Conservation (phyloP, 2,888 invertebrate genomes). For the Octodonta nipae region DNA sequence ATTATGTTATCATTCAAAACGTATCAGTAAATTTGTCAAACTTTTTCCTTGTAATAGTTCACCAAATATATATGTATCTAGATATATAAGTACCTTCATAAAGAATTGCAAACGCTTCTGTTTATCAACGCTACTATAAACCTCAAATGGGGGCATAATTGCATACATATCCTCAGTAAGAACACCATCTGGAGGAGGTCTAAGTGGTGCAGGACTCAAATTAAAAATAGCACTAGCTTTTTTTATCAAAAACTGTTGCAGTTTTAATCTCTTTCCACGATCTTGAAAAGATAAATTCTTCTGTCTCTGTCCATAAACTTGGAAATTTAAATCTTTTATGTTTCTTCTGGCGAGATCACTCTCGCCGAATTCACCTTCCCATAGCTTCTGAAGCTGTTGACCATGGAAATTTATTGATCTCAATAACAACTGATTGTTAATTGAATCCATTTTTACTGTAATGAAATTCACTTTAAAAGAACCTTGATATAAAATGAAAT, state of each 20-base stretch:
- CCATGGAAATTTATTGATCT: constrained; percentile 74
- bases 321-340: constrained; percentile 53
- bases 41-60: too few species aligned
- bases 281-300: constrained; percentile 73
- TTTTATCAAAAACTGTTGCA: constrained; percentile 77
- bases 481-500: too few species aligned
- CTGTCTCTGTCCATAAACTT: constrained; percentile 64
- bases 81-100: constrained; percentile 64
- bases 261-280: constrained; percentile 65
- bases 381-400: constrained; percentile 73
- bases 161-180: constrained; percentile 55
- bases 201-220: constrained; percentile 33
- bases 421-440: constrained; percentile 47
- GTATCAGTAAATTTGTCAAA: too few species aligned
- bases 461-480: too few species aligned
- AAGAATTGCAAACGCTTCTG: constrained; percentile 65
- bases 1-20: too few species aligned
- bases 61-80: not conserved
- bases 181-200: constrained; percentile 40
- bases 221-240: constrained; percentile 68
- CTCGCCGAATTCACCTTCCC: constrained; percentile 73
- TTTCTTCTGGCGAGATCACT: constrained; percentile 52
- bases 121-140: constrained; percentile 68
- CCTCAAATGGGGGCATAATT: constrained; percentile 76
- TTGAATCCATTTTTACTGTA: constrained; percentile 40